Evolutionary conservation across 2,797 vertebrate species (phyloP).

Genomic region (Cuniculus paca): DNA sequence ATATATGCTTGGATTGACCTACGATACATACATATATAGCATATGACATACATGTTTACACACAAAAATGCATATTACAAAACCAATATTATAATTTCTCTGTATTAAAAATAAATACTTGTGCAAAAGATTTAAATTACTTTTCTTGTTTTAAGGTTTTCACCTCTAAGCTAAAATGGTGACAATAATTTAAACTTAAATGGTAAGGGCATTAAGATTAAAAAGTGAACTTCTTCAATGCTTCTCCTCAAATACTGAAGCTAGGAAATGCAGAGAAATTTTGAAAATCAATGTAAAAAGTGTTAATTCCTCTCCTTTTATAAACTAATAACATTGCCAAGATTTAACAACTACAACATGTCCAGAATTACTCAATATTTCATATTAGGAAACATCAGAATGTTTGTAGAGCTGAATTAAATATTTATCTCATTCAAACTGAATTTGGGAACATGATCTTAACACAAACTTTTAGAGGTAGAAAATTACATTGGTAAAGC

Average conservation of each 20-base stretch:
- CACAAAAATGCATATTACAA: constrained; percentile 33
- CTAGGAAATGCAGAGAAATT: constrained; percentile 57
- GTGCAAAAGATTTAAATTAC: constrained; percentile 15
- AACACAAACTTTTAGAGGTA: background rate
- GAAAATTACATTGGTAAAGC: constrained; percentile 44
- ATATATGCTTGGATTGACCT: constrained; percentile 24
- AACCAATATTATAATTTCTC: background rate
- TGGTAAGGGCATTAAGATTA: constrained; percentile 48
- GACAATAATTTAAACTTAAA: constrained; percentile 70
- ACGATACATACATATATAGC: background rate
- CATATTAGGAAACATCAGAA: constrained; percentile 39
- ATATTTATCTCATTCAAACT: constrained; percentile 45
- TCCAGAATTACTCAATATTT: constrained; percentile 48
- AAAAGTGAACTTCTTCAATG: constrained; percentile 52
- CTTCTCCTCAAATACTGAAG: constrained; percentile 31
- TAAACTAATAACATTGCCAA: constrained; percentile 47
- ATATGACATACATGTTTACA: background rate
- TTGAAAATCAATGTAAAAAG: constrained; percentile 47
- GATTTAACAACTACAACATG: constrained; percentile 33
- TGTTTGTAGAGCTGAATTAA: constrained; percentile 50
- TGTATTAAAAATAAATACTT: constrained; percentile 7
- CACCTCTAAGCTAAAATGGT: constrained; percentile 36
- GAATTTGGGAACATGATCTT: constrained; percentile 33
- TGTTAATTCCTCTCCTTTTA: background rate
- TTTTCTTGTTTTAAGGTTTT: constrained; percentile 58